These are phyloP conservation scores for Vandiemenella viatica DNA, from an alignment of 2,888 invertebrate species.

Conservation along the genomic window DNA sequence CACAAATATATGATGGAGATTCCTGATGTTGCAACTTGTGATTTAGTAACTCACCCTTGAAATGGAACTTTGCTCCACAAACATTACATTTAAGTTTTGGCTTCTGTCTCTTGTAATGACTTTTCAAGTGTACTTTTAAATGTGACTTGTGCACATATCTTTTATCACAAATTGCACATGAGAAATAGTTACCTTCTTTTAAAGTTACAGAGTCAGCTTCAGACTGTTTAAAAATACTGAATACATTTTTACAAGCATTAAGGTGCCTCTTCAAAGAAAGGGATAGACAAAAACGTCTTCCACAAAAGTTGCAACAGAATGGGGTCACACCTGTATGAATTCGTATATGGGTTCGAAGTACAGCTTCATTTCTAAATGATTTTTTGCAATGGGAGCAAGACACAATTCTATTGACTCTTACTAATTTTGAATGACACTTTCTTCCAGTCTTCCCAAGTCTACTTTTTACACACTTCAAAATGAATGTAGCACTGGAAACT, in stretches of 20 bases:
- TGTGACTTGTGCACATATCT: constrained; percentile 3
- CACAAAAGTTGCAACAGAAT: constrained; percentile 39
- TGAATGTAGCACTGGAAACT: no score
- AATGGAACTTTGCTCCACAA: constrained; percentile 8
- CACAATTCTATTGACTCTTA: not conserved
- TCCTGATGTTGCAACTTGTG: constrained; percentile 3
- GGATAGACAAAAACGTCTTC: constrained; percentile 1
- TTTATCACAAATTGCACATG: constrained; percentile 9
- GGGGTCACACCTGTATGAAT: constrained; percentile 40
- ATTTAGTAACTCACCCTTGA: constrained; percentile 5
- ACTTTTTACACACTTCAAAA: not conserved
- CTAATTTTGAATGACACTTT: not conserved
- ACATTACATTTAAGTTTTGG: constrained; percentile 8
- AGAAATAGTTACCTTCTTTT: not conserved
- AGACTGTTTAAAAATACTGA: not conserved
- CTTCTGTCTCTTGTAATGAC: constrained; percentile 3
- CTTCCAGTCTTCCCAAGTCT: not conserved
- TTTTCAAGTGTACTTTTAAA: constrained; percentile 8
- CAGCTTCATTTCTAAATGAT: constrained; percentile 1
- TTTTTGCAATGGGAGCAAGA: constrained; percentile 4
- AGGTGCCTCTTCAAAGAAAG: constrained; percentile 5
- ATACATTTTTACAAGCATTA: no score
- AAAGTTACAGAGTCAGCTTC: not conserved
- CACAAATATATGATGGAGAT: not conserved
- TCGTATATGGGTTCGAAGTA: constrained; percentile 27